Evolutionary conservation across 1,140 invertebrate genomes (phyloP).

Genomic region (Diachasma alloeum): DNA sequence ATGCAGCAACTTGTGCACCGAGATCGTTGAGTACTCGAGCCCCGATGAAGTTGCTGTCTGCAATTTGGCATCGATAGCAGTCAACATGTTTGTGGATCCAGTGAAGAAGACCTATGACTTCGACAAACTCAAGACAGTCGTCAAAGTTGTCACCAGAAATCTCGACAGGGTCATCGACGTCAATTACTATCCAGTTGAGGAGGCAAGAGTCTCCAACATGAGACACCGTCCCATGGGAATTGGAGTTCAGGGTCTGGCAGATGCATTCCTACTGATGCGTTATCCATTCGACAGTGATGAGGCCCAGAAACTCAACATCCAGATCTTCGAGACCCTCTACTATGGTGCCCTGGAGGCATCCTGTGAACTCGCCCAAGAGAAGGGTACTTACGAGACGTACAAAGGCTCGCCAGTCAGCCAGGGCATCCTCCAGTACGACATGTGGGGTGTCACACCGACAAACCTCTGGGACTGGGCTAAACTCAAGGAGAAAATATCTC

Average conservation of each 20-base stretch:
- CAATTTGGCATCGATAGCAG: conserved; percentile 97
- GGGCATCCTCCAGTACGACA: conserved; percentile 97
- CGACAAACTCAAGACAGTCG: conserved; percentile 84
- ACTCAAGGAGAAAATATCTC: conserved; percentile 87
- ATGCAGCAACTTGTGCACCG: conserved; percentile 97
- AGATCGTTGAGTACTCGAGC: conserved; percentile 94
- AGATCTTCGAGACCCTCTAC: conserved; percentile 99
- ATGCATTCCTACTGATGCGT: conserved; percentile 95
- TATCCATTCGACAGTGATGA: conserved; percentile 90
- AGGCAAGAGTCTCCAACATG: conserved; percentile 89
- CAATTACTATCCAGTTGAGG: conserved; percentile 94
- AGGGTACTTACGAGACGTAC: conserved; percentile 92
- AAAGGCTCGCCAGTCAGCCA: conserved; percentile 91
- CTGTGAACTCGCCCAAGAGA: conserved; percentile 90
- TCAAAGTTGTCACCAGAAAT: conserved; percentile 91
- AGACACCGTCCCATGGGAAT: conserved; percentile 96
- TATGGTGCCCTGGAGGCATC: conserved; percentile 96
- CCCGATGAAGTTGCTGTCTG: conserved; percentile 97
- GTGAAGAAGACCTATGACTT: conserved; percentile 87
- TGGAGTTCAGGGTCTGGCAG: conserved; percentile 96
- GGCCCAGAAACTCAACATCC: conserved; percentile 88
- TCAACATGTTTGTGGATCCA: conserved; percentile 92
- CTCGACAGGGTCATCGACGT: conserved; percentile 98
- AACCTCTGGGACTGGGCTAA: conserved; percentile 89
- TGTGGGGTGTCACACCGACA: conserved; percentile 95